Percentiles rank a stretch among this genome's conserved stretches.
phyloP scores from a whole-genome alignment of 2,797 vertebrate species.

The Darevskia mixta region DNA sequence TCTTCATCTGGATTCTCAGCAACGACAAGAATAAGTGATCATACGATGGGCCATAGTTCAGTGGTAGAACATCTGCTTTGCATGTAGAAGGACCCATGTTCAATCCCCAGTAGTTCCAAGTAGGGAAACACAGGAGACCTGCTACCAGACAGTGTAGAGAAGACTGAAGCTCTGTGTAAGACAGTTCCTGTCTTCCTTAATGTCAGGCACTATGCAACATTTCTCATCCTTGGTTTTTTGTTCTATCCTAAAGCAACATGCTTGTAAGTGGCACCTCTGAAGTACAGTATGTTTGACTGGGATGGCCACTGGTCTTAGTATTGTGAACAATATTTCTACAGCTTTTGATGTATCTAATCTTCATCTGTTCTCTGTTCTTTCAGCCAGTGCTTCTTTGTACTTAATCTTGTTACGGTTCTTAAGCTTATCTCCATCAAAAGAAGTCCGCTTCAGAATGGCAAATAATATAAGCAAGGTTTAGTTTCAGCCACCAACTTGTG shows the following conservation, averaged over 20 bases:
- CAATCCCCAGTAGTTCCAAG: no score
- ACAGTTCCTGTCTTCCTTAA: background rate
- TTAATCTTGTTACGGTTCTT: constrained; percentile 7
- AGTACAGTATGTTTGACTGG: background rate
- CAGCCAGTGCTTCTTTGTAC: background rate
- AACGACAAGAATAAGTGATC: background rate
- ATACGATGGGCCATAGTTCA: no score
- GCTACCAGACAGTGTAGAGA: no score
- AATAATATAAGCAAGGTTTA: constrained; percentile 3
- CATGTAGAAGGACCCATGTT: no score
- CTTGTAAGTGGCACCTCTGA: no score
- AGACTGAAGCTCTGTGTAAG: no score
- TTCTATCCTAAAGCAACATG: no score
- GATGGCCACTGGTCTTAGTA: background rate
- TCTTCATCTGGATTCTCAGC: background rate
- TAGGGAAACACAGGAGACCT: no score
- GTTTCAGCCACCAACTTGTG: background rate
- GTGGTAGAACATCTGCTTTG: no score
- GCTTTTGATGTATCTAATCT: background rate
- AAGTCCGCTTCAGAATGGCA: constrained; percentile 1
- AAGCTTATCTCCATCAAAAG: constrained; percentile 24
- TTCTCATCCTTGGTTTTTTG: no score
- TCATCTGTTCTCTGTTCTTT: constrained; percentile 13
- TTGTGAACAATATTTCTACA: constrained; percentile 10
- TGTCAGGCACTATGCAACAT: background rate